A percentile compares a stretch with the other conserved stretches of the same genome.
Evolutionary conservation across 2,888 invertebrate genomes (phyloP).

Genomic region (Escarpia spicata): DNA sequence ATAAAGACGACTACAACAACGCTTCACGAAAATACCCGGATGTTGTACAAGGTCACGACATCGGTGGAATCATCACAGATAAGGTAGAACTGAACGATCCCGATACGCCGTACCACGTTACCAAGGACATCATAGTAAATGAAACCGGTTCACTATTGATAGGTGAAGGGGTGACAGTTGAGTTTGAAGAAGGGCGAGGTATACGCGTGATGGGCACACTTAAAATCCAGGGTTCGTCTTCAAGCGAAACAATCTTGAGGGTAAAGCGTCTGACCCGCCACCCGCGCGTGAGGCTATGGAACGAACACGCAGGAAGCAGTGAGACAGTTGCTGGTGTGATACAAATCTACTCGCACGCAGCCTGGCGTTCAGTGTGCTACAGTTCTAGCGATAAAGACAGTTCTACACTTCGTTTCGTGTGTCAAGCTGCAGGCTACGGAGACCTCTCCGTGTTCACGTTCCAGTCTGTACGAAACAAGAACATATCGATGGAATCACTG

Average conservation of each 20-base stretch:
- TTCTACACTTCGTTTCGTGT: not conserved
- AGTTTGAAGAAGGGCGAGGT: not conserved
- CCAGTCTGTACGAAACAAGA: not conserved
- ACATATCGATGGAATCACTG: not conserved
- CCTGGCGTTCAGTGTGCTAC: not conserved
- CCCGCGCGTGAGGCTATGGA: not conserved
- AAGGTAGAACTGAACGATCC: not conserved
- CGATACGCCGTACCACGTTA: not conserved
- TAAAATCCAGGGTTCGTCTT: not conserved
- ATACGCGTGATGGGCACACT: slow-evolving; percentile 3
- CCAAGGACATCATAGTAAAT: not conserved
- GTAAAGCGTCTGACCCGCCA: not conserved
- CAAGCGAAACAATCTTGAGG: not conserved
- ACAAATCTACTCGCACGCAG: not conserved
- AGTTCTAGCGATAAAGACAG: not conserved
- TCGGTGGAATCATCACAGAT: slow-evolving; percentile 12
- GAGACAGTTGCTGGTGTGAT: not conserved
- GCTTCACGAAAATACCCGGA: not conserved
- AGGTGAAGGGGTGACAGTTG: not conserved
- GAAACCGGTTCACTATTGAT: not conserved
- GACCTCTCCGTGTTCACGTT: not conserved
- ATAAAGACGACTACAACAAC: not conserved
- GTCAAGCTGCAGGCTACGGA: not conserved
- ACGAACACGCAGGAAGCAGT: not conserved
- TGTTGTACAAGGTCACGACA: not conserved